These are phyloP conservation scores for Melitaea athalia DNA, from an alignment of 2,888 invertebrate species.

Conservation along the genomic window DNA sequence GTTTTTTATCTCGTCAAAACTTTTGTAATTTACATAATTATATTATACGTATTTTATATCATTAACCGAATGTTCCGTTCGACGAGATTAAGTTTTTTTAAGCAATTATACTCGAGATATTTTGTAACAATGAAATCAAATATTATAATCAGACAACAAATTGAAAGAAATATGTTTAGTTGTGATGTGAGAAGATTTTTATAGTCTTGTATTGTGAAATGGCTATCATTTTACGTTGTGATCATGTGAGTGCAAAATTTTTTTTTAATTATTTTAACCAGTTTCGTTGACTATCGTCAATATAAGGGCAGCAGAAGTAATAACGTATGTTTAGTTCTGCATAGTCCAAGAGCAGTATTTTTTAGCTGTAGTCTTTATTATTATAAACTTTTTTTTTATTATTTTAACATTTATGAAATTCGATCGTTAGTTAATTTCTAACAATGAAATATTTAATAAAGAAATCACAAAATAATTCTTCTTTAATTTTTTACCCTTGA, in stretches of 20 bases:
- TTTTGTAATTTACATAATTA: slow-evolving; percentile 5
- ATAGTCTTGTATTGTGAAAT: slow-evolving; percentile 73
- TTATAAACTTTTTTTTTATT: slow-evolving; percentile 68
- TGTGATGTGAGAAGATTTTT: slow-evolving; percentile 38
- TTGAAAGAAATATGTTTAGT: slow-evolving; percentile 27
- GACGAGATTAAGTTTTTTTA: slow-evolving; percentile 21
- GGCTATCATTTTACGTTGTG: slow-evolving; percentile 80
- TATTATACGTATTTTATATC: neutral
- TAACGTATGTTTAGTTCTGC: slow-evolving; percentile 69
- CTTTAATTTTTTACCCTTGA: slow-evolving; percentile 53
- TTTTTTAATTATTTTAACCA: slow-evolving; percentile 62
- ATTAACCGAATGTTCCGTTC: slow-evolving; percentile 12
- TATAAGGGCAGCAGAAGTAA: slow-evolving; percentile 71
- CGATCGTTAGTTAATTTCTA: slow-evolving; percentile 82
- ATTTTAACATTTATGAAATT: slow-evolving; percentile 78
- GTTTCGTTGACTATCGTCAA: slow-evolving; percentile 68
- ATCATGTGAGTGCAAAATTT: slow-evolving; percentile 81
- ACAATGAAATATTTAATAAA: slow-evolving; percentile 82
- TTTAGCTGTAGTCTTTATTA: slow-evolving; percentile 79
- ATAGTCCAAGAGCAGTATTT: slow-evolving; percentile 81
- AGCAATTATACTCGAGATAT: slow-evolving; percentile 20
- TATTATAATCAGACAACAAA: slow-evolving; percentile 16
- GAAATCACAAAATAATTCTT: slow-evolving; percentile 73
- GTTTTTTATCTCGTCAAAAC: slow-evolving; percentile 24
- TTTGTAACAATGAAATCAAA: slow-evolving; percentile 19